A percentile compares a stretch with the other conserved stretches of the same genome.
phyloP scores from a whole-genome alignment of 2,797 vertebrate species.

The Propithecus deckenii region DNA sequence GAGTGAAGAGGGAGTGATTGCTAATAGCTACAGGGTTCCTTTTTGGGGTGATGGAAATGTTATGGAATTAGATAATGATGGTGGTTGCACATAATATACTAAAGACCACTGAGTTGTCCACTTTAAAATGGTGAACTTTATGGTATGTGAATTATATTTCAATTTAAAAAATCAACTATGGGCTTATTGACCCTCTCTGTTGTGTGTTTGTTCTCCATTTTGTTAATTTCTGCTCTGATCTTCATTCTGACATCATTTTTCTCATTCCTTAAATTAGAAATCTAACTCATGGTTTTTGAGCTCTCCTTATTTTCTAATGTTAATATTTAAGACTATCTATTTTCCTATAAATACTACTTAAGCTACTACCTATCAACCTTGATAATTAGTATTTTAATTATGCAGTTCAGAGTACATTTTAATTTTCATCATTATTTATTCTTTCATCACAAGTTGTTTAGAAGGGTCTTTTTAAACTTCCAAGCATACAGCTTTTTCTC shows the following conservation, averaged over 20 bases:
- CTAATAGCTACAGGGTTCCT: neutral
- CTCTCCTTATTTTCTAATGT: slow-evolving; percentile 16
- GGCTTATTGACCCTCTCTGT: neutral
- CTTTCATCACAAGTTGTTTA: neutral
- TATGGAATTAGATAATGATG: neutral
- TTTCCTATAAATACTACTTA: slow-evolving; percentile 18
- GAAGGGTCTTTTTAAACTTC: neutral
- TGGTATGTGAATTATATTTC: neutral
- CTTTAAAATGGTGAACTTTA: neutral
- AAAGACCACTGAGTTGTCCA: neutral
- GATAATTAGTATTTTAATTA: slow-evolving; percentile 3
- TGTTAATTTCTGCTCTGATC: neutral
- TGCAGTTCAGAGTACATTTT: neutral
- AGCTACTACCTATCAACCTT: neutral
- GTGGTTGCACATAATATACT: neutral
- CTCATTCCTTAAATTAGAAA: slow-evolving; percentile 14
- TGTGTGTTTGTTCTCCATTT: neutral
- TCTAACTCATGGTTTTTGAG: neutral
- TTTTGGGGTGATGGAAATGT: neutral
- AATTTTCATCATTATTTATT: slow-evolving; percentile 37
- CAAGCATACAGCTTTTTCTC: neutral
- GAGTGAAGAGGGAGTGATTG: neutral
- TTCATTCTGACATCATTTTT: neutral
- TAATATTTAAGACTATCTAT: neutral
- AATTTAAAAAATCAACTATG: neutral